Base-by-base conservation (phyloP, 2,113 vertebrate species). In the Pygoscelis adeliae region DNA sequence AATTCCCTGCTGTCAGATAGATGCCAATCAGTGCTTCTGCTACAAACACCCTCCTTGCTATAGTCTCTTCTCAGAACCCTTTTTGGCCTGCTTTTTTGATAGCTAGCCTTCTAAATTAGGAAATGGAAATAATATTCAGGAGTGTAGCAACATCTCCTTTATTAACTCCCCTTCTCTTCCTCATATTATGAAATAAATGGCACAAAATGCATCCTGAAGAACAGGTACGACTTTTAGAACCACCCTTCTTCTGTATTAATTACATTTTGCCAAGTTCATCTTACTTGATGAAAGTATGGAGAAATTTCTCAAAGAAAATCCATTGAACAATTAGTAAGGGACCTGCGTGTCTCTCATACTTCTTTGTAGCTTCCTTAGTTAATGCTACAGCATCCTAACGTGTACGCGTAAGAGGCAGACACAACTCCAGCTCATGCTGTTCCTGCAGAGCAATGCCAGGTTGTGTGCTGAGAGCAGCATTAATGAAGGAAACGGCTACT, bases 361-460 rank as follows among this genome's bases (percentile, higher is more conserved):
- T 83, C n/a, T 19, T 53, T 30, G 16, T 91, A 47, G 62, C 18
- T 76, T 61, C 27, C n/a, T 49, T 49, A 25, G 34, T 42, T 66
- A 80, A 9, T 46, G 38, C 46, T 71, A 27, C 36, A 53, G 36
- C 12, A 18, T 40, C n/a, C 30, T 80, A 36, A 52, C 1, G 44
- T 10, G 10, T 42, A 27, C 2, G 0, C 13, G 1, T 58, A 11
- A 38, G 32, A 71, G 32, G 29, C 17, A 74, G 66, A 42, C 4
- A 0, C 23, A 15, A 19, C 78, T 74, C 27, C 18, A 72, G 26
- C 16, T 72, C 6, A 0, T 50, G 47, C 34, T 69, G 13, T 30
- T 84, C 5, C 5, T 42, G 38, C 4, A 2, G 29, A 58, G 15
- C 25, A 32, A 0, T 16, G 30, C 4, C 5, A 38, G 11, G 3